A percentile compares a stretch with the other conserved stretches of the same genome.
Conservation (phyloP, 2,888 invertebrate genomes). For the Trichopoda pennipes region DNA sequence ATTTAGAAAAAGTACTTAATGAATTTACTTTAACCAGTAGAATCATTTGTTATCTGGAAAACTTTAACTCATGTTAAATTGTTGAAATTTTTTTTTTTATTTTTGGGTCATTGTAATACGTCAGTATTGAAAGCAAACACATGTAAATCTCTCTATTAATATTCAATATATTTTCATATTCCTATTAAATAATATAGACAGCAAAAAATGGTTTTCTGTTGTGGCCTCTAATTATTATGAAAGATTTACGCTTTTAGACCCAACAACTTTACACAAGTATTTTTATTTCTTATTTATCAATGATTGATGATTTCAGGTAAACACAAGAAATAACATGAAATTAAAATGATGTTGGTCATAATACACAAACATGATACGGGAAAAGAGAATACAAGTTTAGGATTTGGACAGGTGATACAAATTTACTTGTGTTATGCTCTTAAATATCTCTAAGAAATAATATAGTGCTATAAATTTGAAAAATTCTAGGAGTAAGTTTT, state of each 20-base stretch:
- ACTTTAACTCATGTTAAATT: conserved; percentile 30
- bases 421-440: too few relatives aligned
- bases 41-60: conserved; percentile 36
- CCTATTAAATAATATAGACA: conserved; percentile 53
- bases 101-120: conserved; percentile 43
- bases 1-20: too few relatives aligned
- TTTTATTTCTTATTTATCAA: neutral
- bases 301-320: conserved; percentile 57
- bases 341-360: conserved; percentile 17
- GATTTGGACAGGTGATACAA: neutral
- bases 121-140: conserved; percentile 38
- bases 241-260: conserved; percentile 59
- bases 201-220: conserved; percentile 3
- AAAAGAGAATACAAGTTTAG: conserved; percentile 15
- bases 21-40: too few relatives aligned
- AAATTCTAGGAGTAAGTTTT: too few relatives aligned
- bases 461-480: too few relatives aligned
- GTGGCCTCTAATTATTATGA: conserved; percentile 37
- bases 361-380: neutral
- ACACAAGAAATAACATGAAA: conserved; percentile 12
- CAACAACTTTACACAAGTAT: conserved; percentile 53
- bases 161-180: neutral
- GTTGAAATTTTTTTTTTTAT: neutral
- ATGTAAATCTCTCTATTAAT: conserved; percentile 47
- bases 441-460: too few relatives aligned